Percentiles rank a stretch among this genome's conserved stretches.
These are phyloP conservation scores for Microcebus griseorufus DNA, from an alignment of 2,113 vertebrate genomes.

Conservation along the genomic window DNA sequence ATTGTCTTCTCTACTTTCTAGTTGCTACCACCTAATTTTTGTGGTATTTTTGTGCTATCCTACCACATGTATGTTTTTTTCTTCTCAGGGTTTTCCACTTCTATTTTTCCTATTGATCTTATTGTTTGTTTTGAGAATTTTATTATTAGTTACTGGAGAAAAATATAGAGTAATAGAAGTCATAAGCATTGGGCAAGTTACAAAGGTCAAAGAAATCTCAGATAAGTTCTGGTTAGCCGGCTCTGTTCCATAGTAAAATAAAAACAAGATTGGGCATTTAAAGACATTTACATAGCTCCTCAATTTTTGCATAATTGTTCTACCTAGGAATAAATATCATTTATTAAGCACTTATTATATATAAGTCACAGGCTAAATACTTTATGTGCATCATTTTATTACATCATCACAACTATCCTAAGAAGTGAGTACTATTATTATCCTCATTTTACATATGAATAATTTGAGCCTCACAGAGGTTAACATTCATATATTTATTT, in stretches of 20 bases:
- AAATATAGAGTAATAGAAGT: neutral
- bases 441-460: neutral
- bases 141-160: neutral
- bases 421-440: neutral
- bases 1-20: neutral
- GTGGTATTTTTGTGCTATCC: neutral
- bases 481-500: neutral
- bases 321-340: neutral
- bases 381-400: neutral
- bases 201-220: conserved; percentile 13
- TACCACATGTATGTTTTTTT: neutral
- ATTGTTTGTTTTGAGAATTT: neutral
- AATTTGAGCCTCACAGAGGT: neutral
- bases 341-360: neutral
- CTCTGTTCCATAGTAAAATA: neutral
- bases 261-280: neutral
- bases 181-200: neutral
- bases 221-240: neutral
- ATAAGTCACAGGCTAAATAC: neutral
- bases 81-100: neutral
- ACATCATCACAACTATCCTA: neutral
- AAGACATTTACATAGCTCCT: neutral
- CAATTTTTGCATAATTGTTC: neutral
- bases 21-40: neutral
- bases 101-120: neutral